phyloP scores from a whole-genome alignment of 2,113 vertebrate genomes.

The Nothoprocta pentlandii region DNA sequence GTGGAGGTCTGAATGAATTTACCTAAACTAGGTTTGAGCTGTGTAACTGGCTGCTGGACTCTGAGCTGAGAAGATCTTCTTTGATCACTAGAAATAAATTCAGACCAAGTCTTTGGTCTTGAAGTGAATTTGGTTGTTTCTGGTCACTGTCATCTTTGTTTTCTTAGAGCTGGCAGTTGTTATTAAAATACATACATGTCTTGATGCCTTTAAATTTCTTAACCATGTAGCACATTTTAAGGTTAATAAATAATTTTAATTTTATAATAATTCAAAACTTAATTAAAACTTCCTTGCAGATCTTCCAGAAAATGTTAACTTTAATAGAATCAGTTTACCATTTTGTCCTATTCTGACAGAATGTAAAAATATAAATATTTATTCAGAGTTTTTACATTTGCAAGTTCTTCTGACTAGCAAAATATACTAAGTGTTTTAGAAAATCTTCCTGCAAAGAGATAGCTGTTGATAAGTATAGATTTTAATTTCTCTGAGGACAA shows the following conservation, averaged over 20 bases:
- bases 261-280: not conserved
- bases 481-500: constrained; percentile 8
- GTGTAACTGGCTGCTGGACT: too few species aligned
- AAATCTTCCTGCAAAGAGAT: not conserved
- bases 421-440: not conserved
- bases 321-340: not conserved
- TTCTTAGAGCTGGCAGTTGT: not conserved
- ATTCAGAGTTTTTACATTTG: not conserved
- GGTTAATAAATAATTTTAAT: not conserved
- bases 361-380: not conserved
- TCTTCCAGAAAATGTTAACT: not conserved
- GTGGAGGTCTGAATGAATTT: not conserved
- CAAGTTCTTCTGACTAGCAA: not conserved
- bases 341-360: not conserved
- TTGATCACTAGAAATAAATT: not conserved
- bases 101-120: not conserved
- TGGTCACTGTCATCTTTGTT: not conserved
- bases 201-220: not conserved
- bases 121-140: not conserved
- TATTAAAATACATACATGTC: not conserved
- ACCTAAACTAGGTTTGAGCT: not conserved
- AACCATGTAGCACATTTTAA: not conserved
- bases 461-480: not conserved
- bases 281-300: not conserved
- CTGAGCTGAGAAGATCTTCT: not conserved